Base-by-base conservation (phyloP, 2,113 vertebrate genomes). In the Muscicapa adusta region DNA sequence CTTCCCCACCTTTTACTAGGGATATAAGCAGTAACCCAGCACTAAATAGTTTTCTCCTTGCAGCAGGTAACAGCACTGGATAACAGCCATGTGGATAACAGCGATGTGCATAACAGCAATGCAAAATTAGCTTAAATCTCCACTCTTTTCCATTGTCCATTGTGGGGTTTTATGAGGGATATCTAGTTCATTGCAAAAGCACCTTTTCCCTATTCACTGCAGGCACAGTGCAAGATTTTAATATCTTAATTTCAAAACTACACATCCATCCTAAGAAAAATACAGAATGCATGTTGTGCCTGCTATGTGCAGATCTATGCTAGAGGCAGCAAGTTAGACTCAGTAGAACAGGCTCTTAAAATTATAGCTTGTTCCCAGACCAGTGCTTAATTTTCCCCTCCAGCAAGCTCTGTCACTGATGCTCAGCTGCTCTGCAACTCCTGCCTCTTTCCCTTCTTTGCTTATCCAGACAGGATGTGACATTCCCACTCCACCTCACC, bases 381-480 rank as follows among this genome's bases (percentile, higher is more conserved):
- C 33, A 61, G 57, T 36, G 57, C 70, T 85, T 85, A 68, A 82
- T 85, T 87, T 96, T 88, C 66, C 66, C 66, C 47, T 85, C 53
- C 66, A 85, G 89, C 74, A 88, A 79, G 66, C 31, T 67, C 77
- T 85, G 77, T 50, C 17, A 24, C 40, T 53, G 87, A 56, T 60
- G 70, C 31, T 89, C n/a, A 87, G 40, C 68, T 84, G 43, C 66
- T 72, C 47, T 67, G 18, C 43, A 76, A 18, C 2, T 1, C 36
- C 66, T 81, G 26, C 51, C 48, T 92, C 65, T 82, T 82, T 89
- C 23, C 40, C 9, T 47, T 42, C 56, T 77, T 38, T 75, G 4
- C 36, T 58, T 42, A 18, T 19, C 42, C 62, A 47, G 31, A 15
- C 0, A 0, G 75, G 19, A 13, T 1, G 0, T 34, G 43, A 58